These are phyloP conservation scores for Autographa gamma DNA, from an alignment of 2,888 invertebrate species.

Conservation along the genomic window DNA sequence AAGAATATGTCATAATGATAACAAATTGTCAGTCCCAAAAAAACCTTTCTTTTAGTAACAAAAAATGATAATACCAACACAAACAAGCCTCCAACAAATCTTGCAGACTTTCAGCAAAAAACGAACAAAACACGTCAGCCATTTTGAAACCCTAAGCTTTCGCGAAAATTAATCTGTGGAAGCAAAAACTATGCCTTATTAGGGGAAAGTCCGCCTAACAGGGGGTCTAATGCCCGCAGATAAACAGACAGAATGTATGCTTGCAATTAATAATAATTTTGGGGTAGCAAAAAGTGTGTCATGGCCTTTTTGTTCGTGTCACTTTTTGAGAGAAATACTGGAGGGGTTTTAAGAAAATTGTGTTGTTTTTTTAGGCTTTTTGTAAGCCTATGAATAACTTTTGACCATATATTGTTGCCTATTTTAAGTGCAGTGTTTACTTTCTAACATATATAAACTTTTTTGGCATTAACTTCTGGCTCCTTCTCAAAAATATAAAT, in stretches of 20 bases:
- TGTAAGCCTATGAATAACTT: constrained; percentile 3
- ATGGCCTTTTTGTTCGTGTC: constrained; percentile 67
- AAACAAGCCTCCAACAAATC: constrained; percentile 48
- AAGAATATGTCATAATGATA: not conserved
- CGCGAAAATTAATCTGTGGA: constrained; percentile 72
- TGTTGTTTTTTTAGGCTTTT: constrained; percentile 48
- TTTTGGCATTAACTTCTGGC: no score
- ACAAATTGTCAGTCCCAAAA: not conserved
- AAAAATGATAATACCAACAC: constrained; percentile 18
- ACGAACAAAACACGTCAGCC: constrained; percentile 61
- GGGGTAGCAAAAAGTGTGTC: constrained; percentile 75
- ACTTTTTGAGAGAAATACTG: constrained; percentile 57
- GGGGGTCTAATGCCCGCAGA: constrained; percentile 77
- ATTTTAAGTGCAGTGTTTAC: not conserved
- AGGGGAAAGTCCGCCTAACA: constrained; percentile 74
- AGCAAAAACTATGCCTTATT: constrained; percentile 85
- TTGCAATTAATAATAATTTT: constrained; percentile 86
- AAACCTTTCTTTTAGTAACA: constrained; percentile 20
- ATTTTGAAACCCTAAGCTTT: constrained; percentile 67
- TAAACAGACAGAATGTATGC: constrained; percentile 84
- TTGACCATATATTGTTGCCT: not conserved
- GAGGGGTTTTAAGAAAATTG: constrained; percentile 79
- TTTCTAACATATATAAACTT: not conserved
- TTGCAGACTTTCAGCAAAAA: constrained; percentile 53
- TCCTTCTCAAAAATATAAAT: no score